These are phyloP conservation scores for Cephus sareptanus DNA, from an alignment of 2,888 invertebrate species.

Conservation along the genomic window DNA sequence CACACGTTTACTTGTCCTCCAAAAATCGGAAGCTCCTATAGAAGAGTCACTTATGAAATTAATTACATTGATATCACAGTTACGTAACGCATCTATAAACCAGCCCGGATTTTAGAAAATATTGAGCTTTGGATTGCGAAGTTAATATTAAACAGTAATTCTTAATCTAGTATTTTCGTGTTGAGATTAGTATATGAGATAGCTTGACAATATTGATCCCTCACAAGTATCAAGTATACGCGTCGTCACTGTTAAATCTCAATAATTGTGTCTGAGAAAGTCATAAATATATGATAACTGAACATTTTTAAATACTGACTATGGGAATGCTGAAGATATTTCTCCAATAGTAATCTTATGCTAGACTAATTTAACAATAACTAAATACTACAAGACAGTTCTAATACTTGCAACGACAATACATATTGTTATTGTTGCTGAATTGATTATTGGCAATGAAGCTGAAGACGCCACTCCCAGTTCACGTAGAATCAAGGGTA, in stretches of 20 bases:
- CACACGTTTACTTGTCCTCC: not conserved
- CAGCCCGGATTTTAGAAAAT: not conserved
- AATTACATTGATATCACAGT: slow-evolving; percentile 3
- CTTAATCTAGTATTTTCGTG: not conserved
- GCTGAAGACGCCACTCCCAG: slow-evolving; percentile 29
- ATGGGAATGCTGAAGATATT: not conserved
- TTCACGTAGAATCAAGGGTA: slow-evolving; percentile 38
- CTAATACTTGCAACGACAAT: not conserved
- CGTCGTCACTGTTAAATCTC: not conserved
- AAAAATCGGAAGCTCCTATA: not conserved
- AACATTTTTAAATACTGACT: not conserved
- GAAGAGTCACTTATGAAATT: not conserved
- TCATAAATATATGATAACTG: not conserved
- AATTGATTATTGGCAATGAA: not conserved
- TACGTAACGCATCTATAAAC: not conserved
- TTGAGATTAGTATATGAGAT: not conserved
- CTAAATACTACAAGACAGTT: not conserved
- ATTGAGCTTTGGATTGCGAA: not conserved
- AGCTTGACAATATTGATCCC: not conserved
- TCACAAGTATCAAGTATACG: not conserved
- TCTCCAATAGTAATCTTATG: not conserved
- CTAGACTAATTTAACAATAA: not conserved
- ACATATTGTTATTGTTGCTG: not conserved
- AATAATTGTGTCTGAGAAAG: not conserved
- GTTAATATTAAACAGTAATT: not conserved